These are phyloP conservation scores for Oplegnathus fasciatus DNA, from an alignment of 2,113 vertebrate genomes.

Conservation along the genomic window DNA sequence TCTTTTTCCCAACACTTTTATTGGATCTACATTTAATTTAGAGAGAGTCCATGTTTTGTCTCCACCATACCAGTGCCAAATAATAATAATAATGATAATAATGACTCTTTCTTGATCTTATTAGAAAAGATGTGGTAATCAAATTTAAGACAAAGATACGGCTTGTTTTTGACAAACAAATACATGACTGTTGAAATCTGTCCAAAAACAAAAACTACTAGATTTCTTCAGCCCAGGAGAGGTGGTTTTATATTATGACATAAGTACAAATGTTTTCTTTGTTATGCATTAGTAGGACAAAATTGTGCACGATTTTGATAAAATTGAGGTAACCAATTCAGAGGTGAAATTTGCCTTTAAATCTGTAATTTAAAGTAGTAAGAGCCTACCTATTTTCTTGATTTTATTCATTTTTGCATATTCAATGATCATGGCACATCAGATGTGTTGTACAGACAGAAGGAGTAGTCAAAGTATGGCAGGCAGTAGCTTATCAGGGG, in stretches of 20 bases:
- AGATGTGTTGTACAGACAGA: background rate
- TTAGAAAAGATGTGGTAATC: background rate
- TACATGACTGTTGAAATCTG: background rate
- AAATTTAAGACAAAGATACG: background rate
- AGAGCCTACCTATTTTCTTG: background rate
- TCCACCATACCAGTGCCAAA: background rate
- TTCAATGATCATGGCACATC: background rate
- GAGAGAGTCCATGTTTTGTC: background rate
- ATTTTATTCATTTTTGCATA: background rate
- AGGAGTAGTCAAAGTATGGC: too few relatives aligned
- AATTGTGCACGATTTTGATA: background rate
- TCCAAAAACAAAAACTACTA: background rate
- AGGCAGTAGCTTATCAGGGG: too few relatives aligned
- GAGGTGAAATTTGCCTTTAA: too few relatives aligned
- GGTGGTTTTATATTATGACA: background rate
- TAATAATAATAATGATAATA: background rate
- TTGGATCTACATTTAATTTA: background rate
- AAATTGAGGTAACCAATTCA: too few relatives aligned
- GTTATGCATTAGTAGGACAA: background rate
- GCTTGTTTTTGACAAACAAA: background rate
- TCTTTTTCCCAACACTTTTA: background rate
- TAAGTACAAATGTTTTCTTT: background rate
- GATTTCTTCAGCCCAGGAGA: background rate
- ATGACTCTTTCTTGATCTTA: background rate
- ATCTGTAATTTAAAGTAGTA: background rate